Conservation (phyloP, 1,140 invertebrate species). For the Cydia pomonella region DNA sequence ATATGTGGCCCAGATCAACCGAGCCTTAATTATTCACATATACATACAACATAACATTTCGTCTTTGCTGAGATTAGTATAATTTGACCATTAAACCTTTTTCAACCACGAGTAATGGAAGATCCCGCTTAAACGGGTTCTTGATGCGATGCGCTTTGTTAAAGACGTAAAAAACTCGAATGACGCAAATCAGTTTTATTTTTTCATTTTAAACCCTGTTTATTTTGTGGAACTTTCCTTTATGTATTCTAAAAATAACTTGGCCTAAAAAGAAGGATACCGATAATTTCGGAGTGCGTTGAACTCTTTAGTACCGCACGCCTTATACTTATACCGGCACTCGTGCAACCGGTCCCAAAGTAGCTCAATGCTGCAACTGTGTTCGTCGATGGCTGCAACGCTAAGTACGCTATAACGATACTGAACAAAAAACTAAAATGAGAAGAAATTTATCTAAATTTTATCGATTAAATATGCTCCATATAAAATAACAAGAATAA, state of each 20-base stretch:
- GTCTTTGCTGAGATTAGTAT: not conserved
- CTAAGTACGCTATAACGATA: not conserved
- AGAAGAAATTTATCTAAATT: not conserved
- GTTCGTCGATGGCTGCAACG: not conserved
- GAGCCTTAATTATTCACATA: too few species aligned
- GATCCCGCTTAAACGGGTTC: not conserved
- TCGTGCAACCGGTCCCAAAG: slow-evolving; percentile 5
- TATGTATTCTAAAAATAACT: not conserved
- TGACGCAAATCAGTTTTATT: slow-evolving; percentile 7
- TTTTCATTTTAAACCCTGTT: not conserved
- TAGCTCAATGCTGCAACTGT: slow-evolving; percentile 19
- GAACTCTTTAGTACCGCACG: slow-evolving; percentile 1
- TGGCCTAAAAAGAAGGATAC: not conserved
- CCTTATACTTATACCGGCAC: not conserved
- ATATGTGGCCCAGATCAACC: too few species aligned
- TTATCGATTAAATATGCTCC: not conserved
- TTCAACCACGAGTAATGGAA: not conserved
- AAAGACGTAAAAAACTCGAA: not conserved
- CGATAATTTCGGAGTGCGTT: slow-evolving; percentile 18
- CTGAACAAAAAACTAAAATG: not conserved
- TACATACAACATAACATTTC: too few species aligned
- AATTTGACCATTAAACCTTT: not conserved
- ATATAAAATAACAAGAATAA: too few species aligned
- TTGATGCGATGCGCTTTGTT: not conserved
- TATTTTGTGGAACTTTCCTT: not conserved